Percentiles rank a stretch among this genome's conserved stretches.
These are phyloP conservation scores for Drosophila asahinai DNA, from an alignment of 1,140 invertebrate species.

Conservation along the genomic window DNA sequence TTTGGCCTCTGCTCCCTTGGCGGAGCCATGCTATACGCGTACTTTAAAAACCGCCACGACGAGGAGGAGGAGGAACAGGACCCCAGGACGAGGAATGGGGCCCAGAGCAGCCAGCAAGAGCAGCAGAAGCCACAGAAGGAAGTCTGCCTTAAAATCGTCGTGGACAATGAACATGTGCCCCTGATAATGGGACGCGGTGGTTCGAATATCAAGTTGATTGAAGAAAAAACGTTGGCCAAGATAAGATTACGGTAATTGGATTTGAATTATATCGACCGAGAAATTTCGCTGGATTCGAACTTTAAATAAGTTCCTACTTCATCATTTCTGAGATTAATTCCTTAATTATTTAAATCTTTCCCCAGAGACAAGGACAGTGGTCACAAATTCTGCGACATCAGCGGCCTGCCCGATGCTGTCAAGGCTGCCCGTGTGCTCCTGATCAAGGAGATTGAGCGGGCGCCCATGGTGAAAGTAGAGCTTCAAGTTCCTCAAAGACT, in stretches of 20 bases:
- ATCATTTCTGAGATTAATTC: background rate
- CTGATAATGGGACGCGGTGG: constrained; percentile 88
- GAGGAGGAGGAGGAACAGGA: constrained; percentile 57
- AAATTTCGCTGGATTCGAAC: background rate
- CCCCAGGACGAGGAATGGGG: background rate
- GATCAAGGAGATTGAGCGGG: constrained; percentile 89
- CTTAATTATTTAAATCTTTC: background rate
- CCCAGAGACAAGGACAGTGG: constrained; percentile 85
- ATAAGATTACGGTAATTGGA: constrained; percentile 88
- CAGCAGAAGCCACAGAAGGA: constrained; percentile 58
- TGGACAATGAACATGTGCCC: constrained; percentile 81
- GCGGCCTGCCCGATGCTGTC: constrained; percentile 87
- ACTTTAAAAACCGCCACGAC: constrained; percentile 75
- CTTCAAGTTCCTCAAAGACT: constrained; percentile 88
- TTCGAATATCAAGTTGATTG: constrained; percentile 89
- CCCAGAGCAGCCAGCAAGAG: constrained; percentile 11
- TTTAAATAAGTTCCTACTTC: background rate
- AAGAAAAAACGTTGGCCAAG: constrained; percentile 89
- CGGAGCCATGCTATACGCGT: constrained; percentile 81
- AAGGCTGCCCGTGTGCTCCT: constrained; percentile 90
- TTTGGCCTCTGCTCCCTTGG: constrained; percentile 82
- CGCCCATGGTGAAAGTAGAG: constrained; percentile 88
- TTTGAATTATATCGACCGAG: constrained; percentile 10
- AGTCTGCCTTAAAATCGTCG: constrained; percentile 67
- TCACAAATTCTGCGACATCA: constrained; percentile 88